These are phyloP conservation scores for Micrasema minimum DNA, from an alignment of 1,140 invertebrate genomes.

Conservation along the genomic window DNA sequence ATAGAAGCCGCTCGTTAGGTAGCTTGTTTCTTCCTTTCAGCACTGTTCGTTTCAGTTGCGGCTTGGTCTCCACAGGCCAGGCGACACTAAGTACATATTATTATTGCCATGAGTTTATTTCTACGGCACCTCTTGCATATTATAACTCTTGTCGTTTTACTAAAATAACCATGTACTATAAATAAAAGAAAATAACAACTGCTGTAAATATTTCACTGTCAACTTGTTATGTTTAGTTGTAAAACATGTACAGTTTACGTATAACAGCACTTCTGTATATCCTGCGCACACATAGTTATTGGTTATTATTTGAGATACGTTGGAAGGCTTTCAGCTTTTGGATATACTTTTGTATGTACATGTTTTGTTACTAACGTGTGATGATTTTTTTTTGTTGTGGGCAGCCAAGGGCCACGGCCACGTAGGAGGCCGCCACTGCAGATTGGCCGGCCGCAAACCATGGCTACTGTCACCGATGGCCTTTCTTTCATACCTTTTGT, in stretches of 20 bases:
- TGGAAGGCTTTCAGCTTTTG: constrained; percentile 67
- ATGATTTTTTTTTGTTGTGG: constrained; percentile 60
- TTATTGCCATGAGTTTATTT: constrained; percentile 60
- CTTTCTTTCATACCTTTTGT: constrained; percentile 53
- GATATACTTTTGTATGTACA: constrained; percentile 67
- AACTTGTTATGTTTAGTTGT: constrained; percentile 67
- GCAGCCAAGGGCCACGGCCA: constrained; percentile 22
- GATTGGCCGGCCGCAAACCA: constrained; percentile 44
- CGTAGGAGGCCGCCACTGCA: constrained; percentile 55
- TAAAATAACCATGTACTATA: constrained; percentile 65
- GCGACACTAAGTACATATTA: constrained; percentile 52
- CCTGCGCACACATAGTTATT: constrained; percentile 63
- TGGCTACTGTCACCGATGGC: constrained; percentile 49
- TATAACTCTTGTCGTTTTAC: constrained; percentile 65
- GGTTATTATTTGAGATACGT: constrained; percentile 67
- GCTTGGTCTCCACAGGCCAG: constrained; percentile 58
- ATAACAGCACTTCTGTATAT: constrained; percentile 68
- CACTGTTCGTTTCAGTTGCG: constrained; percentile 69
- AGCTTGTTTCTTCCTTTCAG: constrained; percentile 67
- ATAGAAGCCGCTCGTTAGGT: constrained; percentile 53
- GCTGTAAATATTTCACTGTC: constrained; percentile 69
- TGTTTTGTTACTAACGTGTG: constrained; percentile 69
- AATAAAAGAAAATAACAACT: constrained; percentile 61
- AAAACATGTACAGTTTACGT: constrained; percentile 70
- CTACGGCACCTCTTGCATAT: constrained; percentile 69